phyloP scores from a whole-genome alignment of 2,797 vertebrate genomes.

The Sus cebifrons region DNA sequence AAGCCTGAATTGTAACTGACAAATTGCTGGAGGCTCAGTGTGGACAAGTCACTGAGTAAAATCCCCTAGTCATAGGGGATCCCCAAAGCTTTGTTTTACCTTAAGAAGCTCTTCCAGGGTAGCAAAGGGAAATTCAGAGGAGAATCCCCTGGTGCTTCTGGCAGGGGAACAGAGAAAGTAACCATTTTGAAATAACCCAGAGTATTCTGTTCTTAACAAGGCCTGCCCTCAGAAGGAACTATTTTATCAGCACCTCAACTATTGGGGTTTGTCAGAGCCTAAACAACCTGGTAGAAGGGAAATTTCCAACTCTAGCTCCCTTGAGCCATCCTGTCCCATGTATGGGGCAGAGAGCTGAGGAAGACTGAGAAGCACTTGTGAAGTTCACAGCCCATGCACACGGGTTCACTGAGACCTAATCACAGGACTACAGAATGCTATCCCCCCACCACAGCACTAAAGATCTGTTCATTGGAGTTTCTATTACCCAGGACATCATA shows the following conservation, averaged over 20 bases:
- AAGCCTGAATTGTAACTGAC: not conserved
- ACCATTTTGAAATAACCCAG: not conserved
- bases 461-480: not conserved
- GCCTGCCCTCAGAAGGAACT: not conserved
- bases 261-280: not conserved
- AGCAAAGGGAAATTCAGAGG: not conserved
- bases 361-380: not conserved
- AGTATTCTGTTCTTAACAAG: not conserved
- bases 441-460: not conserved
- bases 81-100: not conserved
- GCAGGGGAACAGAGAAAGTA: not conserved
- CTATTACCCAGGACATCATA: not conserved
- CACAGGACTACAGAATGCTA: not conserved
- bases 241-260: not conserved
- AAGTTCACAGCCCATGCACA: not conserved
- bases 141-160: not conserved
- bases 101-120: not conserved
- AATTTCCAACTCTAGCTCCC: not conserved
- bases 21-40: not conserved
- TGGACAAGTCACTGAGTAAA: not conserved
- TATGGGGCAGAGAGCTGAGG: too few relatives aligned
- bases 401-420: not conserved
- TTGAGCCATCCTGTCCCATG: not conserved
- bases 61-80: not conserved
- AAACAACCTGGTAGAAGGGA: not conserved